A percentile compares a stretch with the other conserved stretches of the same genome.
Conservation (phyloP, 2,888 invertebrate species). For the Cyclophora punctaria region DNA sequence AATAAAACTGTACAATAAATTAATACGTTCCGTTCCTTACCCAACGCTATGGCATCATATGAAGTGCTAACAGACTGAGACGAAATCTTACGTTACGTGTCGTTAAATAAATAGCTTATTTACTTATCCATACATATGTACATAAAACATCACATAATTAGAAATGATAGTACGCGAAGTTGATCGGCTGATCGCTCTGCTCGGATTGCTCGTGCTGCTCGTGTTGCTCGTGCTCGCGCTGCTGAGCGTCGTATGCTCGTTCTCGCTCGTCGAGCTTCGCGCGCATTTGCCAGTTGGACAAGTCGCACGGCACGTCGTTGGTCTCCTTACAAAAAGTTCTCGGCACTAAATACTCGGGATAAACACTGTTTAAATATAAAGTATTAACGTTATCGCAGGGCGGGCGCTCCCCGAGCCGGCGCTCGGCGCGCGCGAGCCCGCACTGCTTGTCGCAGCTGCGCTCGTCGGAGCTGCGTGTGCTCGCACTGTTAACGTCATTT, state of each 20-base stretch:
- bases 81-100: too few relatives aligned
- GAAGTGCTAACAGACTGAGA: too few relatives aligned
- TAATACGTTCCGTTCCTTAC: conserved; percentile 4
- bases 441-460: conserved; percentile 10
- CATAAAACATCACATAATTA: conserved; percentile 26
- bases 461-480: conserved; percentile 8
- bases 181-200: conserved; percentile 53
- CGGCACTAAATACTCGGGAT: conserved; percentile 32
- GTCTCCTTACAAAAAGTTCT: conserved; percentile 27
- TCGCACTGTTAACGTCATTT: conserved; percentile 23
- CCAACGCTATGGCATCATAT: too few relatives aligned
- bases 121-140: conserved; percentile 55
- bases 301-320: conserved; percentile 55
- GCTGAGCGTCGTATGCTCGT: conserved; percentile 4
- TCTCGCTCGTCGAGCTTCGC: conserved; percentile 26
- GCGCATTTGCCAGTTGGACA: conserved; percentile 56
- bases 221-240: background rate
- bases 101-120: conserved; percentile 60
- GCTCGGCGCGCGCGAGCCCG: too few relatives aligned
- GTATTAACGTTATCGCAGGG: conserved; percentile 16
- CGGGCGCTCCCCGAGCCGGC: too few relatives aligned
- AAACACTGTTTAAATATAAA: conserved; percentile 19
- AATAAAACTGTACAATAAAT: background rate
- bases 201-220: conserved; percentile 7
- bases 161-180: conserved; percentile 69